Evolutionary conservation across 2,888 invertebrate genomes (phyloP).

Genomic region (Patella caerulea): DNA sequence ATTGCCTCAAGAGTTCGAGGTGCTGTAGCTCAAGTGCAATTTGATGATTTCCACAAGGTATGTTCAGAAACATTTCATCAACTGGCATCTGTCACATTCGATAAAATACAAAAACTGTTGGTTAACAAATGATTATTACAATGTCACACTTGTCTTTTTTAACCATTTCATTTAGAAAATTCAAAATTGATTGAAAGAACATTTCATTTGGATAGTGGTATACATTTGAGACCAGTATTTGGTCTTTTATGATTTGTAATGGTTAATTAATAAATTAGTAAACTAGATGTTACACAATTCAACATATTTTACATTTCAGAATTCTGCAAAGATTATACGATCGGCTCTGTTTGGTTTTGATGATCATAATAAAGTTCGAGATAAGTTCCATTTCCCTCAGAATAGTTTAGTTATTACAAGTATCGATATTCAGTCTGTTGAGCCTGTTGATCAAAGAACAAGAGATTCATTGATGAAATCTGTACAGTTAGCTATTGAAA

Average conservation of each 20-base stretch:
- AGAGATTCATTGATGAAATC: constrained; percentile 74
- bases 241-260: not conserved
- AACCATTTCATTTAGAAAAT: no score
- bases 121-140: no score
- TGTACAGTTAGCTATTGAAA: constrained; percentile 75
- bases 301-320: constrained; percentile 54
- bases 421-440: constrained; percentile 74
- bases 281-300: not conserved
- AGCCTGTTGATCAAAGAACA: constrained; percentile 74
- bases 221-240: not conserved
- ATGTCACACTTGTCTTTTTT: no score
- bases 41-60: constrained; percentile 75
- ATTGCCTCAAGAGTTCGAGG: constrained; percentile 74
- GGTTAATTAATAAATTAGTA: no score
- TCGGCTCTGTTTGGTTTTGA: constrained; percentile 73
- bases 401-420: constrained; percentile 73
- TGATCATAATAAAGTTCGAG: constrained; percentile 71
- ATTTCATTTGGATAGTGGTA: not conserved
- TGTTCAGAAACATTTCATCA: constrained; percentile 15
- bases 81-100: no score
- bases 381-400: constrained; percentile 71
- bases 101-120: no score
- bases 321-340: constrained; percentile 73
- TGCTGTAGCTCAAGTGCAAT: constrained; percentile 73
- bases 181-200: no score